Conservation (phyloP, 2,113 vertebrate genomes). For the Stomatorhinus ivindoensis region DNA sequence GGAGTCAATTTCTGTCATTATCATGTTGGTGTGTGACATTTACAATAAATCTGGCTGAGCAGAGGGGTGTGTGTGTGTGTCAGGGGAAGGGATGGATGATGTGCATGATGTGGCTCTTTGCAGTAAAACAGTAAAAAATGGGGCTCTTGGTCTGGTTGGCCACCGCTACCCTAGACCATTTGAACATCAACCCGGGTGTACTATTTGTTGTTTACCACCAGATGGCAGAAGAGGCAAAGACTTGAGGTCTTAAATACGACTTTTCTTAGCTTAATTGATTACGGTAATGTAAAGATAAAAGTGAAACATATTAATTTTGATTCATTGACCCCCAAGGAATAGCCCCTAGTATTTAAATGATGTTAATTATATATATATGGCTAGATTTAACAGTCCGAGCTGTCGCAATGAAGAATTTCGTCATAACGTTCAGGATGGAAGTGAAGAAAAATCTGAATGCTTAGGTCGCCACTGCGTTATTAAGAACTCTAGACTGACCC, state of each 20-base stretch:
- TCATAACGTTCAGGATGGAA: background rate
- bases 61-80: too few relatives aligned
- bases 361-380: background rate
- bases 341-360: background rate
- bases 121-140: too few relatives aligned
- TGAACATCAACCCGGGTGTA: background rate
- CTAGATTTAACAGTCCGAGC: background rate
- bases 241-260: background rate
- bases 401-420: background rate
- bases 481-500: background rate
- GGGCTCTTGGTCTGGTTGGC: too few relatives aligned
- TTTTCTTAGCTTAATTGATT: background rate
- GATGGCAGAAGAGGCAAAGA: background rate
- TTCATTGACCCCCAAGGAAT: background rate
- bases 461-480: background rate
- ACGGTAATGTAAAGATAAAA: background rate
- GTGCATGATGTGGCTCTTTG: too few relatives aligned
- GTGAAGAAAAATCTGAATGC: background rate
- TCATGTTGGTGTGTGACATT: too few relatives aligned
- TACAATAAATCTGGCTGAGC: too few relatives aligned
- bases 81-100: too few relatives aligned
- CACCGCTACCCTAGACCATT: too few relatives aligned
- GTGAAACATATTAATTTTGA: background rate
- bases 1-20: too few relatives aligned
- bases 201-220: background rate